phyloP scores from a whole-genome alignment of 2,113 vertebrate genomes.

The Anthoscopus minutus region DNA sequence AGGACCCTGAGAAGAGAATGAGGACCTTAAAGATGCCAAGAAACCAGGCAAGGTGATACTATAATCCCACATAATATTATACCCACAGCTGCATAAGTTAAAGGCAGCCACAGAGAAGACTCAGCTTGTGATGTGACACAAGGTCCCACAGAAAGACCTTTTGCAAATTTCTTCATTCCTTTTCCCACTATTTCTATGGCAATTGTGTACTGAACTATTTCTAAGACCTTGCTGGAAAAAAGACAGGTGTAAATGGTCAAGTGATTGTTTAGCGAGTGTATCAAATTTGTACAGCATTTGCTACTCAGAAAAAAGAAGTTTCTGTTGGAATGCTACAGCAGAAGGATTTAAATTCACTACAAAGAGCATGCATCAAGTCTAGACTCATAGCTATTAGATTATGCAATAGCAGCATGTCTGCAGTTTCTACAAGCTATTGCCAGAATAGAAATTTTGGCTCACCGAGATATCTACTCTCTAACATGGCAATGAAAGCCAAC shows the following conservation, averaged over 20 bases:
- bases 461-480: not conserved
- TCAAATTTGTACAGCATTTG: slow-evolving; percentile 30
- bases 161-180: not conserved
- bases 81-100: not conserved
- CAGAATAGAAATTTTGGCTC: not conserved
- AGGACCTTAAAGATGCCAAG: not conserved
- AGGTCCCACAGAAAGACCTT: not conserved
- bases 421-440: not conserved
- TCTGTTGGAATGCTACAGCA: slow-evolving; percentile 11
- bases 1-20: not conserved
- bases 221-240: slow-evolving; percentile 11
- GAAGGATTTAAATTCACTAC: not conserved
- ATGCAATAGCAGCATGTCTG: not conserved
- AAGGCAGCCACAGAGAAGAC: not conserved
- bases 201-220: not conserved
- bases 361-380: not conserved
- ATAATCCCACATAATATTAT: not conserved
- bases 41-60: not conserved
- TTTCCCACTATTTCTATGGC: not conserved
- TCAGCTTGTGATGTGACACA: not conserved
- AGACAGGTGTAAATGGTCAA: not conserved
- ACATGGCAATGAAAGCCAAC: not conserved
- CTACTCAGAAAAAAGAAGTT: slow-evolving; percentile 8
- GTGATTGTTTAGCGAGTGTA: slow-evolving; percentile 9
- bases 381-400: not conserved